Conservation (phyloP, 2,797 vertebrate species). For the Trematomus bernacchii region DNA sequence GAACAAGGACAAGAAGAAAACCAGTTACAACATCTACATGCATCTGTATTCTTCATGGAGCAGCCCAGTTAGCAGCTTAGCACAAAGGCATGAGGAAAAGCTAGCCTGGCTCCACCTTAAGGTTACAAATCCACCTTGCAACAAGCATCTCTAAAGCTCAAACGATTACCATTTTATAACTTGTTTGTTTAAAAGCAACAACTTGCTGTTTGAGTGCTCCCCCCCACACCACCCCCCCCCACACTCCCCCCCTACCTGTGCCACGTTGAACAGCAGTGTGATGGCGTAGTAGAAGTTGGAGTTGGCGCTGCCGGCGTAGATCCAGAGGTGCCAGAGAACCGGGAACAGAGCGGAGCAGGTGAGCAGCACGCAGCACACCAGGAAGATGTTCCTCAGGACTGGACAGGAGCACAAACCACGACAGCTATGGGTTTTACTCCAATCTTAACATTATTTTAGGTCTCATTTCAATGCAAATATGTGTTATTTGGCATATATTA, state of each 20-base stretch:
- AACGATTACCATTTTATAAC: background rate
- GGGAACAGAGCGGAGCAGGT: constrained; percentile 95
- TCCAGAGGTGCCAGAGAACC: constrained; percentile 98
- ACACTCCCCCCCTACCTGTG: constrained; percentile 87
- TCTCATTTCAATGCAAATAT: no score
- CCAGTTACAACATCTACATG: no score
- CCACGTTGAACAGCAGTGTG: constrained; percentile 95
- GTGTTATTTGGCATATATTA: no score
- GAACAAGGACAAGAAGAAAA: no score
- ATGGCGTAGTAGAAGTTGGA: constrained; percentile 99
- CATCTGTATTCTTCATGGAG: no score
- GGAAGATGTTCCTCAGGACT: constrained; percentile 97
- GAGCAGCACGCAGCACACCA: constrained; percentile 93
- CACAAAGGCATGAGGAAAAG: background rate
- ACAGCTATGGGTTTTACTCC: background rate
- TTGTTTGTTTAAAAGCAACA: background rate
- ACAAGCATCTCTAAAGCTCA: background rate
- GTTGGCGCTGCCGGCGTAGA: constrained; percentile 98
- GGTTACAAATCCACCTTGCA: background rate
- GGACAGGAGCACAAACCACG: constrained; percentile 18
- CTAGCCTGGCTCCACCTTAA: background rate
- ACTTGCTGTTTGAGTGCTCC: background rate
- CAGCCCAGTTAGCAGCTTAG: background rate
- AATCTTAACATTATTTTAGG: background rate
- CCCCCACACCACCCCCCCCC: no score